Percentiles rank a stretch among this genome's conserved stretches.
phyloP scores from a whole-genome alignment of 1,140 invertebrate species.

The Drosophila sproati region DNA sequence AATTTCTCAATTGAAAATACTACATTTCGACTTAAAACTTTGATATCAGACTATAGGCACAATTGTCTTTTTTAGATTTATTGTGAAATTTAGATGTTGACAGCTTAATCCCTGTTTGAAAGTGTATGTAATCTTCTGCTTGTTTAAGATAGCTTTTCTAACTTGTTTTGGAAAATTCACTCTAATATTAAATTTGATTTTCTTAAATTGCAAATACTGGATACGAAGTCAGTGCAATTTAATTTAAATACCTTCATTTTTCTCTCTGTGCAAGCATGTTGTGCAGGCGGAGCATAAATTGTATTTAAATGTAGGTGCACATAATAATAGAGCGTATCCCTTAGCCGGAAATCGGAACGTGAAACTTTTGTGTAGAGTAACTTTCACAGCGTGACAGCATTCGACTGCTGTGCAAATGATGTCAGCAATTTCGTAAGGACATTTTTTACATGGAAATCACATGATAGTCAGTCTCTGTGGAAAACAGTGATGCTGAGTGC shows the following conservation, averaged over 20 bases:
- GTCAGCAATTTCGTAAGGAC: conserved; percentile 46
- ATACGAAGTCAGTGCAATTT: not conserved
- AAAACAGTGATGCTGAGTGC: conserved; percentile 32
- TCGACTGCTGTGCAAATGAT: conserved; percentile 32
- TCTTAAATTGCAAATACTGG: too few relatives aligned
- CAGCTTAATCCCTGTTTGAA: too few relatives aligned
- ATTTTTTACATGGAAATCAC: not conserved
- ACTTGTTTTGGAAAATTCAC: too few relatives aligned
- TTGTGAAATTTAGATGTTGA: too few relatives aligned
- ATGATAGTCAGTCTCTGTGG: not conserved
- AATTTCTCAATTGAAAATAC: too few relatives aligned
- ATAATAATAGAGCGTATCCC: conserved; percentile 6
- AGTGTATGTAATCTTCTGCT: too few relatives aligned
- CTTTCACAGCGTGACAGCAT: not conserved
- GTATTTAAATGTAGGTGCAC: conserved; percentile 42
- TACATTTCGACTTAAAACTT: too few relatives aligned
- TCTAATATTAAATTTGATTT: too few relatives aligned
- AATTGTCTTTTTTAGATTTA: too few relatives aligned
- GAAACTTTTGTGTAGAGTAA: conserved; percentile 7
- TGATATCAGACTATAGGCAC: too few relatives aligned
- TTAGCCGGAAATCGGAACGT: conserved; percentile 30
- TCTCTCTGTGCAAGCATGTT: not conserved
- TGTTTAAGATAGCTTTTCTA: too few relatives aligned
- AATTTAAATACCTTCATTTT: not conserved
- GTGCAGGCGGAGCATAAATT: conserved; percentile 61